Base-by-base conservation (phyloP, 2,797 vertebrate genomes). In the Fringilla coelebs region DNA sequence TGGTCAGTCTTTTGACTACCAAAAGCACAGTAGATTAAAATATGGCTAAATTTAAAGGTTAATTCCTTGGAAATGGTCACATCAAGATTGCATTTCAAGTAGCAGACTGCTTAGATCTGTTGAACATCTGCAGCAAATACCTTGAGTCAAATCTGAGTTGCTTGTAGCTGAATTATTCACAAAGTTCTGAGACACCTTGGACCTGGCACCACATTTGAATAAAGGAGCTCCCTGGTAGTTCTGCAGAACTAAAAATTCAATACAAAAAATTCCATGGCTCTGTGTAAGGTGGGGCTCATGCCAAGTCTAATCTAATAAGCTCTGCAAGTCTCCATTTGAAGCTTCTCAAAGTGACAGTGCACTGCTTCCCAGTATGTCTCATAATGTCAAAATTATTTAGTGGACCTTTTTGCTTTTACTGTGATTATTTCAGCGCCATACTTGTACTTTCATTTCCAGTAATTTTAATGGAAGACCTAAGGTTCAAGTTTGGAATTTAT, bases 361-460 rank as follows among this genome's bases (percentile, higher is more conserved):
- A 6, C 51, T 87, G 55, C 32, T 85, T 89, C 67, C 57, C 79
- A 63, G 36, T 66, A 62, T 72, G n/a, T 62, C 48, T 72, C 51
- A 58, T 65, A 66, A 71, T 36, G 28, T 66, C 73, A 49, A 6
- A 68, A 78, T 72, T 93, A 72, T 66, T 92, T 78, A 73, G 58
- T 46, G 61, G 58, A 20, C 21, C n/a, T 75, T 85, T 90, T 68
- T 65, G 31, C 83, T 86, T 34, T 70, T 73, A 58, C 17, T 81
- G 4, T 48, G 71, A 48, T 84, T 90, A 62, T 93, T 92, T 86
- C 70, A 86, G 40, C 1, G 0, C 32, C 66, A 58, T 81, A 31
- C 41, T 80, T 75, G 58, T 94, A 52, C 75, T 95, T 94, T 55
- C 19, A 62, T 65, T 94, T 91, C 76, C 71, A 94, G 86, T 60